Evolutionary conservation across 2,888 invertebrate species (phyloP), one percentile per base, ranked within the genome.

Genomic region (Orthosia gothica): DNA sequence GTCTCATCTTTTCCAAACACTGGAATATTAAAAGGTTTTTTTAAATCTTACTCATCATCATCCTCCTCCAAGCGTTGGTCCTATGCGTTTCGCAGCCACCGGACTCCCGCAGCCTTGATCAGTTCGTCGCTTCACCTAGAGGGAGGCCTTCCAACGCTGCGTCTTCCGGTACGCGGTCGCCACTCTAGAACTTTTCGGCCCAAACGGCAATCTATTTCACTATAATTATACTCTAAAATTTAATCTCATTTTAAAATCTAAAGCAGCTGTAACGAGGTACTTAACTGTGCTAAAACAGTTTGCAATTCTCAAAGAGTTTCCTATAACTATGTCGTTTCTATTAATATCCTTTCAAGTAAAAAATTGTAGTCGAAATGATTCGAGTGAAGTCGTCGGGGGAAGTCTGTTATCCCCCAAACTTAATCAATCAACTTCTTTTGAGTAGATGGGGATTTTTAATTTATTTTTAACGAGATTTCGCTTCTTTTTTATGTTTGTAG

Each of bases 381-480:
- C 63, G 54, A 11, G 16, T 5, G 58, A 59, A 50, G 23, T 54
- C 70, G 47, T 15, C 13, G 23, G 16, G 45, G 18, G 5, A 15
- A 54, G 54, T 52, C 26, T 45, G 20, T 58, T n/a, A 40, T 47
- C 26, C 57, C 20, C 50, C 13, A 63, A 20, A 77, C 54, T 67
- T 82, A 82, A 80, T 82, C 66, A 82, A 79, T 82, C 77, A 77
- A 72, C 32, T 67, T 26, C 18, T 16, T 76, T 18, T 57, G 26
- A 40, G 13, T 23, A 49, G 58, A 79, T 68, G 75, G 23, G n/a
- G 52, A 20, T 65, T 80, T 79, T 52, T 1, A 55, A 70, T 81
- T 81, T 70, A 70, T 76, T 76, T 76, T 70, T 62, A 65, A 59
- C 26, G 40, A 62, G 26, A 32, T 49, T 16, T 61, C n/a, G 45